Base-by-base conservation (phyloP, 37 sponge, comb jelly and placozoan genomes). In the Ianthella basta region DNA sequence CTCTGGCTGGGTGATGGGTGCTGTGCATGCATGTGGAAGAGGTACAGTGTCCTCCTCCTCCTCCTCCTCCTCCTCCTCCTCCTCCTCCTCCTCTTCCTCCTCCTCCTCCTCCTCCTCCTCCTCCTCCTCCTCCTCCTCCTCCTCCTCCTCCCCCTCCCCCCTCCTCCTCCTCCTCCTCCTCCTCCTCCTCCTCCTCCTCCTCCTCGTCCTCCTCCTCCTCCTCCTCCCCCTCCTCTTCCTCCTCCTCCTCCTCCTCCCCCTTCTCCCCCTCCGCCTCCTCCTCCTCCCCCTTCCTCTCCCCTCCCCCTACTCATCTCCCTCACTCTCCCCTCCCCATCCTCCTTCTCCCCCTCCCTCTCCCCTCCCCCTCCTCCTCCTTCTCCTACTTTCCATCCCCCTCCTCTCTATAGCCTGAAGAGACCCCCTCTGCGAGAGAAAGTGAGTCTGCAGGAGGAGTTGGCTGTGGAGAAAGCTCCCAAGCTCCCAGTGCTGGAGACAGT, bases 401-500 rank as follows among this genome's bases (percentile, higher is more conserved):
- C 50, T 44, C 50, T 44, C 50, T 8, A 3, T 8, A 44, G 50
- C 8, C 70, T 35, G 34, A n/a, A n/a, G 1, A 69, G 34, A 30
- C 29, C 70, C 25, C 18, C 29, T 18, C 6, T 69, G 6, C 29
- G 70, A 33, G 70, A 69, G 33, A 69, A 69, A 6, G 70, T 69
- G 1, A 69, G 35, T 32, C 4, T 69, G 34, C 35, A 32, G 18
- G 70, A 69, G 3, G 70, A 69, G 33, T 30, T 69, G 70, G 70
- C 35, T 4, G 27, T 35, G 27, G 70, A 69, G 34, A 18, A 1
- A n/a, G 70, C 34, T 30, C 18, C 33, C 10, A 33, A 69, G 3
- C 78, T 75, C 78, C 54, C 78, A 40, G n/a, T 75, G 16, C 25
- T 75, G 78, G 70, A 69, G 70, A 44, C 44, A 75, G 25, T 41